These are phyloP conservation scores for Camponotus fellah DNA, from an alignment of 2,888 invertebrate species.

Conservation along the genomic window DNA sequence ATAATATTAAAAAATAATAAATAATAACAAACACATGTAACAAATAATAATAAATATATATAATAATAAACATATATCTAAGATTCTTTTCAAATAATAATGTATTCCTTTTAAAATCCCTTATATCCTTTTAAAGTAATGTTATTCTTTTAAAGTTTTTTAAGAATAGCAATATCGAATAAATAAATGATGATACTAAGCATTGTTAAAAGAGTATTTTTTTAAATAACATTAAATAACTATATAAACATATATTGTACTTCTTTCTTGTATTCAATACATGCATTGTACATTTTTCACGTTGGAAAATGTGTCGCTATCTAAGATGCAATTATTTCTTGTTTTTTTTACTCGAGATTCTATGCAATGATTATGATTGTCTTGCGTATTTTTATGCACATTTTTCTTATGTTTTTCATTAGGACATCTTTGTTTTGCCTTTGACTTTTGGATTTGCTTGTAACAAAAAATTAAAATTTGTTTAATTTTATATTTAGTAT, in stretches of 20 bases:
- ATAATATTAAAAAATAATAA: too few relatives aligned
- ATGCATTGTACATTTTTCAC: too few relatives aligned
- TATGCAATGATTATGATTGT: conserved; percentile 93
- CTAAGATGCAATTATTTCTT: conserved; percentile 91
- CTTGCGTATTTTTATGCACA: conserved; percentile 91
- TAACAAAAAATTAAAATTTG: conserved; percentile 56
- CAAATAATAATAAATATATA: too few relatives aligned
- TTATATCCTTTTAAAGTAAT: too few relatives aligned
- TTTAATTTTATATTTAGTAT: conserved; percentile 23
- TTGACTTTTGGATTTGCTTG: conserved; percentile 92
- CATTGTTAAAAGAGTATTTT: conserved; percentile 19
- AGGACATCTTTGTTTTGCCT: conserved; percentile 93
- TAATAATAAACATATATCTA: neutral
- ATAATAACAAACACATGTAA: too few relatives aligned
- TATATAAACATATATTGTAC: conserved; percentile 58
- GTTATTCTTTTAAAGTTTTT: neutral
- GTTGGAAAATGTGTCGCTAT: conserved; percentile 39
- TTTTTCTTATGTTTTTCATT: conserved; percentile 93
- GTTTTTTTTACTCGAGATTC: conserved; percentile 94
- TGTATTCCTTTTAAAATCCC: conserved; percentile 12
- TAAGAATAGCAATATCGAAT: neutral
- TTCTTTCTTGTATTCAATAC: too few relatives aligned
- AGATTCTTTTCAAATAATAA: neutral
- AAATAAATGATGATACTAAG: conserved; percentile 13
- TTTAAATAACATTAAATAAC: conserved; percentile 27